Evolutionary conservation across 2,113 vertebrate species (phyloP).

Genomic region (Osmerus mordax): DNA sequence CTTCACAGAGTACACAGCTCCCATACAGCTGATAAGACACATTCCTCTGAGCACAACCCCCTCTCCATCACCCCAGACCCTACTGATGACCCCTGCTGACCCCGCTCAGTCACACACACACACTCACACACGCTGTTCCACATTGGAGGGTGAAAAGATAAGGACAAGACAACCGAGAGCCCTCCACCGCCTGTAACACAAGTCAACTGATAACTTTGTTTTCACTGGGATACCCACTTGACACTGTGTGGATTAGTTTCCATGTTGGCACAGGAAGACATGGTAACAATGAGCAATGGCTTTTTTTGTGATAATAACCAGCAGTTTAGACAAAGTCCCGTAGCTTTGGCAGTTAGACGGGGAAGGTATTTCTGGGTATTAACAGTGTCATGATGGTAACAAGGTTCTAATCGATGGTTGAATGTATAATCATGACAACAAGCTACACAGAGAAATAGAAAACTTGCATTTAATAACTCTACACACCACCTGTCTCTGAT

Average conservation of each 20-base stretch:
- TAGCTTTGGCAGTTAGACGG: no score
- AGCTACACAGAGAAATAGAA: no score
- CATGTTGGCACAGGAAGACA: constrained; percentile 44
- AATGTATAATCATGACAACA: no score
- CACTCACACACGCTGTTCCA: constrained; percentile 5
- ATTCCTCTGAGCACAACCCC: no score
- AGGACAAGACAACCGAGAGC: constrained; percentile 42
- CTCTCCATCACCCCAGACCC: background rate
- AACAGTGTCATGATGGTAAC: no score
- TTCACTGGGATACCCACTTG: constrained; percentile 36
- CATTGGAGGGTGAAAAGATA: constrained; percentile 51
- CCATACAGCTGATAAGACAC: background rate
- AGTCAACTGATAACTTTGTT: constrained; percentile 50
- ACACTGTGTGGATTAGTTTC: constrained; percentile 55
- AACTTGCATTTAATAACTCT: background rate
- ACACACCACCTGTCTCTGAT: background rate
- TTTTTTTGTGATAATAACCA: background rate
- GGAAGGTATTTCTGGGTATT: no score
- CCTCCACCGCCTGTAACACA: constrained; percentile 48
- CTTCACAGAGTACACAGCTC: constrained; percentile 1
- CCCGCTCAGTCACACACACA: background rate
- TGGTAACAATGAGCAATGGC: constrained; percentile 19
- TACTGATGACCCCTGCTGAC: constrained; percentile 59
- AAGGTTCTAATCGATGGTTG: no score
- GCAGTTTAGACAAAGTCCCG: background rate